Evolutionary conservation across 2,113 vertebrate species (phyloP), one percentile per base, ranked within the genome.

Genomic region (Atlantisia rogersi): DNA sequence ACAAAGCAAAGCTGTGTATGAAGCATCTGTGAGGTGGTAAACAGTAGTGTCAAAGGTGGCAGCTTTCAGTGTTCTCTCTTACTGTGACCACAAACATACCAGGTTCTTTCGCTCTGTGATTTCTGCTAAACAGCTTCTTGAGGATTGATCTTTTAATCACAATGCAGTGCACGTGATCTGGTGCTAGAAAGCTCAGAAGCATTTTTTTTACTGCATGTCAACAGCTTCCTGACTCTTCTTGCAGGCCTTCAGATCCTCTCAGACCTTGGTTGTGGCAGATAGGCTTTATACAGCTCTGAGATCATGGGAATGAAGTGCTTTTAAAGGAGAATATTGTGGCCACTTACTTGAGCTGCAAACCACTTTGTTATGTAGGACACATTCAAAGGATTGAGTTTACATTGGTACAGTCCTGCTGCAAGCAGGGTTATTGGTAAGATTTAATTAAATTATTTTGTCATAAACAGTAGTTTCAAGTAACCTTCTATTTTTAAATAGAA

Each of bases 141-240:
- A 21, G 83, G 35, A 62, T 44, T 17, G 25, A 29, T 37, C n/a
- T 63, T 82, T 56, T 50, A 24, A n/a, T 24, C 28, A 32, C 46
- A 48, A 13, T 29, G 11, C n/a, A 53, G 10, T 1, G 5, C 32
- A 53, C 2, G 0, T 46, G 22, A 60, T 32, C 31, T 13, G 2
- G 50, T 63, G 22, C 48, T 42, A 91, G 50, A 74, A 63, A 83
- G 37, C 64, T 68, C 7, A 21, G 13, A 55, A 22, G 18, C 3
- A 4, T 17, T 68, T 71, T 40, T 68, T 65, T 62, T 63, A 31
- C 19, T 18, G 20, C 20, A 42, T 81, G 21, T 67, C 80, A 84
- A 25, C 59, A 88, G 14, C 16, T 59, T 67, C 35, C 12, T 25
- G 39, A 68, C 35, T 71, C 52, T 73, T 65, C 46, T 77, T 69